Conservation (phyloP, 2,888 invertebrate species). For the Lasioglossum zephyrum region DNA sequence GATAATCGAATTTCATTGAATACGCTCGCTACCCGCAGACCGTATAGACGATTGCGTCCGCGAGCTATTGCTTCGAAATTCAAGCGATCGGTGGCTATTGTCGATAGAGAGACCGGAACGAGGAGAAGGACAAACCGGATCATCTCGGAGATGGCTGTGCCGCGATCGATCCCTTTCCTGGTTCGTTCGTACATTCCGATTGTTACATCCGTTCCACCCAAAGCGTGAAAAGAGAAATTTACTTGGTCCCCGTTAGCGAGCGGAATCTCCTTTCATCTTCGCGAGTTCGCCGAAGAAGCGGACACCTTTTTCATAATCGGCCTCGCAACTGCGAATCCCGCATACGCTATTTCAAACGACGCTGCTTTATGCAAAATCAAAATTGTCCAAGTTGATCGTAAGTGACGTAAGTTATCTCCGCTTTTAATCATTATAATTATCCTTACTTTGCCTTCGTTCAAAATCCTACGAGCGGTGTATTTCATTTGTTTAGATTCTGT, state of each 20-base stretch:
- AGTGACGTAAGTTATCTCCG: no score
- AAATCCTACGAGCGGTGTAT: no score
- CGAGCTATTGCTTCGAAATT: constrained; percentile 68
- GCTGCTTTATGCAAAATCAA: no score
- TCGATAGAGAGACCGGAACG: constrained; percentile 45
- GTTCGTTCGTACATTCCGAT: constrained; percentile 12
- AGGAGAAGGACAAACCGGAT: constrained; percentile 52
- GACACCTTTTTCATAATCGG: constrained; percentile 8
- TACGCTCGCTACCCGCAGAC: constrained; percentile 61
- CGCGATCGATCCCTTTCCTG: constrained; percentile 29
- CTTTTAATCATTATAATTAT: no score
- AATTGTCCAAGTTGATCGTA: no score
- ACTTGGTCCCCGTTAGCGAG: background rate
- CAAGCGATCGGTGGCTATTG: constrained; percentile 54
- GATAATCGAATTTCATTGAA: constrained; percentile 78
- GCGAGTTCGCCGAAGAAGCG: background rate
- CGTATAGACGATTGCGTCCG: constrained; percentile 64
- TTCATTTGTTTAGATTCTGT: no score
- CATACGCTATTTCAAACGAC: no score
- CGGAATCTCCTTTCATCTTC: constrained; percentile 23
- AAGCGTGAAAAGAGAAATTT: constrained; percentile 25
- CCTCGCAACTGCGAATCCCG: background rate
- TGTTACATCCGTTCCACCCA: constrained; percentile 35
- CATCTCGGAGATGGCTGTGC: constrained; percentile 44
- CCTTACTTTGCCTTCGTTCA: no score